Evolutionary conservation across 2,113 vertebrate genomes (phyloP).

Genomic region (Pelobates fuscus): DNA sequence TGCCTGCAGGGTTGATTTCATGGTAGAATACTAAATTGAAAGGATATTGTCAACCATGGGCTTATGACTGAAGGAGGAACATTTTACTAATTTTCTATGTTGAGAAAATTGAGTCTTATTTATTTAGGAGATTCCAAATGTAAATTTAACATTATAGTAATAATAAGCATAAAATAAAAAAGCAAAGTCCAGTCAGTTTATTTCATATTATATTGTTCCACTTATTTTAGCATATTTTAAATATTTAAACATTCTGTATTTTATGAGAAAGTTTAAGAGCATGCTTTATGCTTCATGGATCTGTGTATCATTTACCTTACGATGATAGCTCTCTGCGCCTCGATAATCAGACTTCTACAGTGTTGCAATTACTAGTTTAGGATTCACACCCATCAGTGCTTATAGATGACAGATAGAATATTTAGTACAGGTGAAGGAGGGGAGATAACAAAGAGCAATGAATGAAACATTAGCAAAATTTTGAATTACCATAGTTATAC

Average conservation of each 20-base stretch:
- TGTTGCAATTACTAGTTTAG: conserved; percentile 43
- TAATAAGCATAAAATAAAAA: too few species aligned
- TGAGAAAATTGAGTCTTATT: too few species aligned
- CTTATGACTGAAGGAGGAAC: too few species aligned
- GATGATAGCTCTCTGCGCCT: conserved; percentile 30
- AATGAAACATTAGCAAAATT: conserved; percentile 37
- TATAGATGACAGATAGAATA: conserved; percentile 46
- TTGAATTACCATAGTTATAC: conserved; percentile 14
- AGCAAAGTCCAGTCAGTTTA: too few species aligned
- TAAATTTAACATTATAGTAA: too few species aligned
- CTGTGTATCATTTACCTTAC: conserved; percentile 33
- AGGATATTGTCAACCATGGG: too few species aligned
- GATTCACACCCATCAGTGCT: conserved; percentile 49
- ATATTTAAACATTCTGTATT: conserved; percentile 7
- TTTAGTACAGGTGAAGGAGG: conserved; percentile 37
- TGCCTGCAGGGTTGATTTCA: too few species aligned
- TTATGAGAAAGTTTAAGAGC: conserved; percentile 26
- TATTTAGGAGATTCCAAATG: too few species aligned
- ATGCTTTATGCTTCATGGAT: conserved; percentile 39
- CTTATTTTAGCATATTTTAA: conserved; percentile 22
- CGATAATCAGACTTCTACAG: conserved; percentile 40
- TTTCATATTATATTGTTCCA: too few species aligned
- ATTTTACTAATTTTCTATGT: too few species aligned
- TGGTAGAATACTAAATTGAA: too few species aligned
- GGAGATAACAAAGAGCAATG: conserved; percentile 32